Conservation (phyloP, 1,140 invertebrate species). For the Eumeta japonica region DNA sequence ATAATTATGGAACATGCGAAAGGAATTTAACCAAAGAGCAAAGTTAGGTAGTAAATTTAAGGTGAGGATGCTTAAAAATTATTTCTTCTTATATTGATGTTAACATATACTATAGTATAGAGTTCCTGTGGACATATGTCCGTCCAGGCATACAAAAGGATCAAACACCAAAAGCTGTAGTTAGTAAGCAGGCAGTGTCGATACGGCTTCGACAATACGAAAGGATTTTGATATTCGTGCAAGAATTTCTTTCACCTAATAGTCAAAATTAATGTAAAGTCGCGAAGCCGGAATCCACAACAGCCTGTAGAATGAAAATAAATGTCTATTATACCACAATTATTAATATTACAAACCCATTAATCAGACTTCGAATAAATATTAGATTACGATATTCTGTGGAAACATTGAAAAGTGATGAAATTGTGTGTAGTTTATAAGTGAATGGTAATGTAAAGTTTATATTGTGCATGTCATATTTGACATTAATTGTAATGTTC, state of each 20-base stretch:
- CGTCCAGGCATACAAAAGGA: conserved; percentile 47
- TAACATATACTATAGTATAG: no score
- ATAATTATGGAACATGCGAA: conserved; percentile 28
- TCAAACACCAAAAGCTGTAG: conserved; percentile 55
- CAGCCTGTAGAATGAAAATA: conserved; percentile 31
- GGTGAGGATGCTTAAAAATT: no score
- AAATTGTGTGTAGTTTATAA: conserved; percentile 2
- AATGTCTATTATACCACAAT: conserved; percentile 48
- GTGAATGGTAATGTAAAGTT: background rate
- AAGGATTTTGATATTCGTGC: conserved; percentile 5
- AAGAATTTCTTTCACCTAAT: conserved; percentile 27
- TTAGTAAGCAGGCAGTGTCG: conserved; percentile 26
- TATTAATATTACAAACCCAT: no score
- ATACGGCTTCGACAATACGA: conserved; percentile 25
- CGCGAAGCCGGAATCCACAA: no score
- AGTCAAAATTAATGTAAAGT: conserved; percentile 18
- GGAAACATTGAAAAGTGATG: background rate
- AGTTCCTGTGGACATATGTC: conserved; percentile 52
- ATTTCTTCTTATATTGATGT: no score
- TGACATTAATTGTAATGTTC: background rate
- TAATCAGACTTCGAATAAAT: no score
- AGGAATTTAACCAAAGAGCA: no score
- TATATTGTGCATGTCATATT: conserved; percentile 1
- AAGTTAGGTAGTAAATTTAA: no score
- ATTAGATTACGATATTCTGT: conserved; percentile 10